Evolutionary conservation across 2,888 invertebrate species (phyloP), one percentile per base, ranked within the genome.

Genomic region (Mythimna pallens): DNA sequence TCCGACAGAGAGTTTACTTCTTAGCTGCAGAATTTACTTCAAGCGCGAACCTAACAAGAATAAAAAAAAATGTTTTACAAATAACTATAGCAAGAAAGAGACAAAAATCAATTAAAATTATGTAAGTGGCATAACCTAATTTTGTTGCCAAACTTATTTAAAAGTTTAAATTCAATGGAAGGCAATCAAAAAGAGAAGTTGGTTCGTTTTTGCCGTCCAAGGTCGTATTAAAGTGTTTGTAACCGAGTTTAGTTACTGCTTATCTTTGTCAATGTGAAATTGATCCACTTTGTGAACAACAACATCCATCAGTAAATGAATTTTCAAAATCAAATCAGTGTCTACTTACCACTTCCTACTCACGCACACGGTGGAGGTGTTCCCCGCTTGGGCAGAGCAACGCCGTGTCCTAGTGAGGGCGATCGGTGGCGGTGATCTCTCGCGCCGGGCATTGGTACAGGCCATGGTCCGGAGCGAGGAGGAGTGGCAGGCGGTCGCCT

Each of bases 91-190:
- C 12, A 25, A 25, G 6, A 12, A 55, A 57, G 17, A 17, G 30
- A 7, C 6, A 3, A 57, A 57, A 30, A 8, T 30, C 3, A 20
- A 2, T 14, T 55, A 14, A 6, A 20, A 57, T 57, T 57, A 25
- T 9, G 17, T 30, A 30, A 62, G 54, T 62, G 22, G 47, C 14
- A 4, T 20, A 2, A 20, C 50, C 22, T 61, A 22, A 70, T 78
- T 69, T 54, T 3, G 25, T 54, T 54, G 14, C 59, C n/a, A 54
- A 73, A 52, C 68, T 59, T 77, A 0, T 55, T 50, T 61, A 34
- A 77, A 76, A 68, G 74, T 78, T 78, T 55, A 47, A 61, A 74
- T 69, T 77, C 20, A 50, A 74, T 77, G 20, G 43, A 5, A 52
- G 25, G 17, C 22, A 7, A 54, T 9, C 68, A 47, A 12, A 34